Evolutionary conservation across 2,888 invertebrate species (phyloP), one percentile per base, ranked within the genome.

Genomic region (Lithophane leautieri): DNA sequence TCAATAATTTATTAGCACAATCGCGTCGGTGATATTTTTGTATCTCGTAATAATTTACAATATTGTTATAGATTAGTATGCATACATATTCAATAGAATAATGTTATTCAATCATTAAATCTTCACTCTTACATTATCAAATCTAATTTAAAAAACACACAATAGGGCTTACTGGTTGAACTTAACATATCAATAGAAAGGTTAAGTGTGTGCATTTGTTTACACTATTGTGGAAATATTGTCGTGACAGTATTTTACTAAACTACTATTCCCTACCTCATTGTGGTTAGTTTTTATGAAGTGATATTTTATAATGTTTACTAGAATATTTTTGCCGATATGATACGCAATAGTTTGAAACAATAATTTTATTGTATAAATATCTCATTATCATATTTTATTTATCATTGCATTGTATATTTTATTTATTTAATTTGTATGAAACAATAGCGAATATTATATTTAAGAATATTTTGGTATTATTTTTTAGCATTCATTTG

Each of bases 171-270:
- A 83, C 84, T 71, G 70, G 78, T 79, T 83, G 79, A 84, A 89
- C 83, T 86, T 86, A 87, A 83, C 81, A 81, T 86, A 79, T 80
- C 81, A 78, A 76, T 83, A 77, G 76, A 87, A 87, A 89, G 88
- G 86, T 86, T 84, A 88, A 82, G 70, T 74, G 76, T 89, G 87
- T 88, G 86, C 89, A 89, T 91, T 88, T 86, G 79, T 87, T 86
- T 73, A 82, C 74, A 82, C 84, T 77, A 77, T 69, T 71, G 73
- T 83, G 78, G 72, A 60, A 72, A 78, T 75, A 78, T 80, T 81
- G 66, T 82, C 73, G 73, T 76, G 83, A 70, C 86, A 88, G 89
- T 90, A 89, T 90, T 90, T 84, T 75, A 88, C 72, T 81, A 82
- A 84, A 82, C 78, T 79, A 73, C 62, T 78, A 70, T 79, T 65